Base-by-base conservation (phyloP, 2,797 vertebrate species). In the Calcarius lapponicus region DNA sequence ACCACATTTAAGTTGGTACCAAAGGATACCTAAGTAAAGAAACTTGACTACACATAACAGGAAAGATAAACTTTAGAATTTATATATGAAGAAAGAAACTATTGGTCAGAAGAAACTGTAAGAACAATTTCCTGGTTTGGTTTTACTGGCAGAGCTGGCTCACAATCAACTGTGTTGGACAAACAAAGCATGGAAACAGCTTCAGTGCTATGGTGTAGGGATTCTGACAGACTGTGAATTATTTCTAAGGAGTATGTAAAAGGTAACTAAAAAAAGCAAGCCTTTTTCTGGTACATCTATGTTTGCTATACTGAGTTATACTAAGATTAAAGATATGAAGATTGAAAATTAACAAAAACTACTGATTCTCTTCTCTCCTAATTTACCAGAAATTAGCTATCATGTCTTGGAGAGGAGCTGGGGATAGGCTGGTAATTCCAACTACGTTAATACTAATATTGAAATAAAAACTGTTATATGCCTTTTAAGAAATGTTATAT, bases 371-470 rank as follows among this genome's bases (percentile, higher is more conserved):
- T 92, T 82, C 56, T 88, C 60, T 91, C 60, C 66, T 54, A 7
- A 38, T 83, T 36, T n/a, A 89, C 56, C 45, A 91, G 38, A 42
- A 73, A 80, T 48, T 64, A 76, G 29, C 20, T 85, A 56, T 16
- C 6, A 5, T 50, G 38, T 80, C 53, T 53, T 47, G 50, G 57
- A 95, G 65, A 83, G 45, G 6, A 91, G 24, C 14, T 94, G 87
- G 75, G 87, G 72, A 93, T 88, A 10, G 34, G 13, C 58, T 76
- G 86, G 32, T 76, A 94, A 92, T 71, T 91, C 43, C 74, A 80
- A 74, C 34, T 94, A 92, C 9, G 19, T 80, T 86, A 88, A 87
- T 87, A 91, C 40, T 95, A 93, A 93, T 74, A 72, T 28, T 88
- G 45, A 91, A 87, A 82, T 82, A 85, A 85, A 76, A 94, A 93